Conservation (phyloP, 2,888 invertebrate species). For the Amaurobius ferox region DNA sequence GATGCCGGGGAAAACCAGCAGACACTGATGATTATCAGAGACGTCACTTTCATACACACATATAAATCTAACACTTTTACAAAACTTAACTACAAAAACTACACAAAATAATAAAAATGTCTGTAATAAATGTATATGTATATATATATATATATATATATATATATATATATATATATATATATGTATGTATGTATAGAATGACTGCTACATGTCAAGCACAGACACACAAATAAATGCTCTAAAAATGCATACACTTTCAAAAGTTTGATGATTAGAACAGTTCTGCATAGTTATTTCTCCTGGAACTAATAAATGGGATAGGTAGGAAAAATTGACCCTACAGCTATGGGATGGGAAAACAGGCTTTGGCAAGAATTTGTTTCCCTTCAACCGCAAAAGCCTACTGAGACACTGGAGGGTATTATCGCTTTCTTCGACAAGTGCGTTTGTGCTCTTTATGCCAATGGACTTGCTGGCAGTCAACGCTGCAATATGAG, state of each 20-base stretch:
- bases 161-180: too few relatives aligned
- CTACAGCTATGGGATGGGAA: conserved; percentile 22
- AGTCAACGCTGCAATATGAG: conserved; percentile 89
- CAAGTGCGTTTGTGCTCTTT: conserved; percentile 87
- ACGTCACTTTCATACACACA: background rate
- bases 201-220: background rate
- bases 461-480: conserved; percentile 89
- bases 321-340: conserved; percentile 5
- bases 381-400: conserved; percentile 51
- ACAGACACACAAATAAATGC: background rate
- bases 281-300: conserved; percentile 20
- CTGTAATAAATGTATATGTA: background rate
- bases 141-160: too few relatives aligned
- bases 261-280: background rate
- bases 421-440: conserved; percentile 81
- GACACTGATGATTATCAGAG: background rate
- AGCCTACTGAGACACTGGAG: conserved; percentile 24
- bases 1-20: background rate
- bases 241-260: background rate
- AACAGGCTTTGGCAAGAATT: conserved; percentile 35
- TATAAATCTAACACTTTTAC: background rate
- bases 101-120: background rate
- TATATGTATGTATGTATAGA: background rate
- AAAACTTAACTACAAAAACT: background rate
- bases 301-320: conserved; percentile 32